Evolutionary conservation across 2,888 invertebrate species (phyloP).

Genomic region (Netelia melanura): DNA sequence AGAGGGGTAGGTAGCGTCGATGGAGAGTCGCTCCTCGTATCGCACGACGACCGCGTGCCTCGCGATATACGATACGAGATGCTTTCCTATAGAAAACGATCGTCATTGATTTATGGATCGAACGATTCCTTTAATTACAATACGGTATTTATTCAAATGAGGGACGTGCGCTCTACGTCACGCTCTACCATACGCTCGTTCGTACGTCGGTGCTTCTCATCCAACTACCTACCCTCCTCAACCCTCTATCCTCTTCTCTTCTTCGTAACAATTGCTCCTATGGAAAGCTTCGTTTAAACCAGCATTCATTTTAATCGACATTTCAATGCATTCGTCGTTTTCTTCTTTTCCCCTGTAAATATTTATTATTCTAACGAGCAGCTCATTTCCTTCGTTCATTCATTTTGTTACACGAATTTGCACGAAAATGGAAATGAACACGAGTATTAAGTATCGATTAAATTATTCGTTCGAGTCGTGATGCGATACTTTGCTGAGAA

Average conservation of each 20-base stretch:
- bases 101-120: conserved; percentile 83
- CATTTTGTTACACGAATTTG: too few species aligned
- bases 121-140: conserved; percentile 85
- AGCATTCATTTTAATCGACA: too few species aligned
- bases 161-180: conserved; percentile 79
- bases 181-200: conserved; percentile 72
- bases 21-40: conserved; percentile 63
- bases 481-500: too few species aligned
- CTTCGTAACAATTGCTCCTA: background rate
- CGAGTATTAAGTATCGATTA: too few species aligned
- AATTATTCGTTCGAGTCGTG: too few species aligned
- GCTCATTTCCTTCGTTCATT: too few species aligned
- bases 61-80: conserved; percentile 80
- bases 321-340: too few species aligned
- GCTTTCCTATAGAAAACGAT: conserved; percentile 83
- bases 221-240: background rate
- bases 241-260: background rate
- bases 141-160: conserved; percentile 85
- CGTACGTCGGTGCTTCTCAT: conserved; percentile 67
- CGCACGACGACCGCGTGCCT: conserved; percentile 73
- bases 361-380: too few species aligned
- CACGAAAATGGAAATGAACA: too few species aligned
- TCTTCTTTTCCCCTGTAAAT: too few species aligned
- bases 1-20: conserved; percentile 27
- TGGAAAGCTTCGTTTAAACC: too few species aligned